Evolutionary conservation across 2,113 vertebrate genomes (phyloP).

Genomic region (Donacobius atricapilla): DNA sequence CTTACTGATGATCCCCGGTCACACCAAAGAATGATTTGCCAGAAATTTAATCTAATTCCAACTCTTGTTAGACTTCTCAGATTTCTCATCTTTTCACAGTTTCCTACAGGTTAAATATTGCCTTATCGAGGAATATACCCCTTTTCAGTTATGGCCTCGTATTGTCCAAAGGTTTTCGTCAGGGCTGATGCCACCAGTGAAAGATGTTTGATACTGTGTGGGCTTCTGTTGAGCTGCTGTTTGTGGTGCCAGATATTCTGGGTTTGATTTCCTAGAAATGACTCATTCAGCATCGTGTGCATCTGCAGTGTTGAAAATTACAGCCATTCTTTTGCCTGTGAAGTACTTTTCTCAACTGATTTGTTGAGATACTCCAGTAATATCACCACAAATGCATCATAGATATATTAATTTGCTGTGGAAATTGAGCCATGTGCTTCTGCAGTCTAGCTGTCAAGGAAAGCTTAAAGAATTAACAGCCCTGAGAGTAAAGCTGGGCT

Average conservation of each 20-base stretch:
- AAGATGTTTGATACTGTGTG: not conserved
- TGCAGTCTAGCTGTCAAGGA: not conserved
- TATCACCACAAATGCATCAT: not conserved
- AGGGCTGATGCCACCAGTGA: not conserved
- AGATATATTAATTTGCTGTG: not conserved
- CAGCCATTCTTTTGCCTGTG: not conserved
- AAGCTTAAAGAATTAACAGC: not conserved
- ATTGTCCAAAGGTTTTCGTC: not conserved
- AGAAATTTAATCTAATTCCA: not conserved
- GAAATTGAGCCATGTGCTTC: not conserved
- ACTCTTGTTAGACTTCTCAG: not conserved
- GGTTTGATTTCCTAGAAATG: not conserved
- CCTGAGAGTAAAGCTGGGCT: not conserved
- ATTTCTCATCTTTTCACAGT: not conserved
- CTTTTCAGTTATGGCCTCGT: not conserved
- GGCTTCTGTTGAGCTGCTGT: not conserved
- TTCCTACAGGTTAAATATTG: not conserved
- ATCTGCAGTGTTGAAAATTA: not conserved
- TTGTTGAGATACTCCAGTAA: not conserved
- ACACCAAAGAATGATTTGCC: not conserved
- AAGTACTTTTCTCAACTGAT: not conserved
- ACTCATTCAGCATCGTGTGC: rapidly evolving
- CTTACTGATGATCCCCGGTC: not conserved
- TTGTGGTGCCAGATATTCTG: not conserved
- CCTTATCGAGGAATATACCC: not conserved